Evolutionary conservation across 2,888 invertebrate species (phyloP).

Genomic region (Pollenia amentaria): DNA sequence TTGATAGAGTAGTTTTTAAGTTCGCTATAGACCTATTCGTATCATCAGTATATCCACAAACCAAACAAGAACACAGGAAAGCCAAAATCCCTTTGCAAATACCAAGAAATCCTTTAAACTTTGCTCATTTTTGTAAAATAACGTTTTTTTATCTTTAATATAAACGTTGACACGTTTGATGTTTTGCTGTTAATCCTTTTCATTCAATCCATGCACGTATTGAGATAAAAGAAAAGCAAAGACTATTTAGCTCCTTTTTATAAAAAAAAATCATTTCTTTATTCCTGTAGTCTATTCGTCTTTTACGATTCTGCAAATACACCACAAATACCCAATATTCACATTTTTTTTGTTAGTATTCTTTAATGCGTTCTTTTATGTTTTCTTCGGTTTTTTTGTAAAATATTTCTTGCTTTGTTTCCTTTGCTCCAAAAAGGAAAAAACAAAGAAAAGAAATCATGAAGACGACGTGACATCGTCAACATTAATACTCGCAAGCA

Average conservation of each 20-base stretch:
- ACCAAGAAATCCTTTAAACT: not conserved
- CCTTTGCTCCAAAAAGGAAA: not conserved
- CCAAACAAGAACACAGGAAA: not conserved
- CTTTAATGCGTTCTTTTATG: not conserved
- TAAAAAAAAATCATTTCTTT: not conserved
- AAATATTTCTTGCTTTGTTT: not conserved
- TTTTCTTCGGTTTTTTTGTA: not conserved
- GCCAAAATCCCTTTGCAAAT: not conserved
- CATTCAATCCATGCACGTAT: conserved; percentile 56
- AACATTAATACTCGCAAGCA: conserved; percentile 55
- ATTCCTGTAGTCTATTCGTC: not conserved
- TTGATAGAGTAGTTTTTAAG: no score
- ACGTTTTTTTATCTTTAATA: not conserved
- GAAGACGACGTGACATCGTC: conserved; percentile 65
- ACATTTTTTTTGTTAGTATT: conserved; percentile 4
- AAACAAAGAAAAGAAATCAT: conserved; percentile 1
- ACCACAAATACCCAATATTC: not conserved
- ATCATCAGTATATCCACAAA: not conserved
- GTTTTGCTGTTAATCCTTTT: conserved; percentile 47
- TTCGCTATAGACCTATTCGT: no score
- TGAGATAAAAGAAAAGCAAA: conserved; percentile 48
- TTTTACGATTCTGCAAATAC: conserved; percentile 2
- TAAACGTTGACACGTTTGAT: not conserved
- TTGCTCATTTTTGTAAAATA: not conserved
- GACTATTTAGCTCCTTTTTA: conserved; percentile 56